Base-by-base conservation (phyloP, 2,888 invertebrate species). In the Atrina japonica region DNA sequence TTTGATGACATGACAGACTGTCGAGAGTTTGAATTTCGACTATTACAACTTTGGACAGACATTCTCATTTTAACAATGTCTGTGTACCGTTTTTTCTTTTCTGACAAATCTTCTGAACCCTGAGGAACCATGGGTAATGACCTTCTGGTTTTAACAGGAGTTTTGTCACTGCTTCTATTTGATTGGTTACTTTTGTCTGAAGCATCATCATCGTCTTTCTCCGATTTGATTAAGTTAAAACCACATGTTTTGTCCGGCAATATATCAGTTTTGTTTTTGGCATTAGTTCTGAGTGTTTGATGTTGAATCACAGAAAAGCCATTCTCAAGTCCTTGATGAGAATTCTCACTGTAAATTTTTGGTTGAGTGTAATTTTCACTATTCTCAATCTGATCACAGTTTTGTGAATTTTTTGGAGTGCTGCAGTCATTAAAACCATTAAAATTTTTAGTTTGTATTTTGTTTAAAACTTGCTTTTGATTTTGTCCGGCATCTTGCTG, bases 61-160 rank as follows among this genome's bases (percentile, higher is more conserved):
- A 83, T 77, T 25, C 82, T 68, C 35, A 77, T 73, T 64, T 78
- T 81, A 73, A 84, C 78, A 52, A 85, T 73, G 49, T 86, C 86
- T 2, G 82, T 78, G 41, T 83, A 81, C n/a, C 82, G 81, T 58
- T 78, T 82, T 58, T 82, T 83, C 60, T 83, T 77, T 43, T 85
- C 83, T 18, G 78, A 73, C 0, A 68, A 73, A 56, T 83, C 79
- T 35, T 80, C 81, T 0, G 43, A 45, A 35, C 65, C 69, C 14
- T 66, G 23, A 6, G 86, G 82, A n/a, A 83, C 82, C 18, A 76
- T 72, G 2, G 85, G 84, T 45, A 86, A 71, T 63, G 79, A 76
- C 7, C 84, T 67, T 27, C 77, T 70, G 29, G 82, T 80, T 63
- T 81, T 78, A 18, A 45, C 40, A 7, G 71, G 71, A 29, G 69